Conservation (phyloP, 2,797 vertebrate genomes). For the Argyrosomus regius region DNA sequence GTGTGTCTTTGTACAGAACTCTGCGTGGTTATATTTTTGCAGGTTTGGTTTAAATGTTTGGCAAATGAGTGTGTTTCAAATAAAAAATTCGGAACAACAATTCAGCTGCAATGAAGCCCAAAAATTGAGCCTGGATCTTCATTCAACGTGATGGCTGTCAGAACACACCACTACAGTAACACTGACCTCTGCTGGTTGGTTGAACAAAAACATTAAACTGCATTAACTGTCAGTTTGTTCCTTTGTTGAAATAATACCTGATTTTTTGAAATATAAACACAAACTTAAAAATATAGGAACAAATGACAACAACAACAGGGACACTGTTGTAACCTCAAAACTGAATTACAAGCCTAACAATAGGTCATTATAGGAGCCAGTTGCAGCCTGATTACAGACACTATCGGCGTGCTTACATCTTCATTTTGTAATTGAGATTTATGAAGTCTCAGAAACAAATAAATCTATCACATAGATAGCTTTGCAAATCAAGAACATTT, state of each 20-base stretch:
- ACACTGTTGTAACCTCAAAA: background rate
- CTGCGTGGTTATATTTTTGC: background rate
- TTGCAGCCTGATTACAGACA: background rate
- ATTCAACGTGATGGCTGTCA: background rate
- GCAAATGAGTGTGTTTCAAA: background rate
- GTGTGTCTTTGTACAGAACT: background rate
- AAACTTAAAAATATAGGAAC: background rate
- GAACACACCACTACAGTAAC: background rate
- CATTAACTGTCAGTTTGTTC: background rate
- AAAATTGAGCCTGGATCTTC: background rate
- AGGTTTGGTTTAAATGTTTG: background rate
- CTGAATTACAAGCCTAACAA: background rate
- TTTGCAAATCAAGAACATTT: no score
- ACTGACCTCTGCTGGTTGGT: slow-evolving; percentile 66
- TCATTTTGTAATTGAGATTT: background rate
- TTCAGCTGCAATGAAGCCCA: background rate
- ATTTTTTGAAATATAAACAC: background rate
- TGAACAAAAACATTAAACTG: slow-evolving; percentile 1
- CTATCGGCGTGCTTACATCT: background rate
- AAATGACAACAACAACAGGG: background rate
- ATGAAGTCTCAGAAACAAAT: background rate
- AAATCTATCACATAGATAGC: background rate
- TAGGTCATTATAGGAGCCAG: background rate
- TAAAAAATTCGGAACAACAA: background rate
- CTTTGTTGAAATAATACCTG: background rate